A percentile compares a stretch with the other conserved stretches of the same genome.
These are phyloP conservation scores for Climacteris rufus DNA, from an alignment of 2,113 vertebrate species.

Conservation along the genomic window DNA sequence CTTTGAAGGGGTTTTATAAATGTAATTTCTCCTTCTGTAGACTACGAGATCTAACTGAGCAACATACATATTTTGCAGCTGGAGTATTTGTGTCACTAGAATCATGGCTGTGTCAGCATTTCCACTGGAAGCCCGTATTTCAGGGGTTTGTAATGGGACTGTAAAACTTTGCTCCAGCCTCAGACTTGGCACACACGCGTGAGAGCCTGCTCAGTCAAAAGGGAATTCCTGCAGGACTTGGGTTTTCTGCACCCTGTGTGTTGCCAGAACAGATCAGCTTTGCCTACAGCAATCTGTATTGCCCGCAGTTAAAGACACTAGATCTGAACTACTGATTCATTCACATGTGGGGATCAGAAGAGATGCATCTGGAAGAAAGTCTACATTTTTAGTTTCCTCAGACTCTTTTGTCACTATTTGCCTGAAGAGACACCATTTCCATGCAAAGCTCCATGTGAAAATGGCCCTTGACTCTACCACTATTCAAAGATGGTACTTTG, in stretches of 20 bases:
- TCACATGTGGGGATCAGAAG: background rate
- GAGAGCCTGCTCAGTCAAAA: constrained; percentile 1
- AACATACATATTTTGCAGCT: constrained; percentile 50
- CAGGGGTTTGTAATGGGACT: constrained; percentile 60
- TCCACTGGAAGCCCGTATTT: constrained; percentile 66
- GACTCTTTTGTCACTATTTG: background rate
- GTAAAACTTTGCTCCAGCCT: constrained; percentile 60
- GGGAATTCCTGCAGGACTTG: constrained; percentile 7
- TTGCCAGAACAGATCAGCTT: background rate
- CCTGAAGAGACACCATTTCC: background rate
- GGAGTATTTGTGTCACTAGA: constrained; percentile 61
- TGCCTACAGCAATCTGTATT: background rate
- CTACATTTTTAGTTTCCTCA: background rate
- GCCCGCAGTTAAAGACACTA: background rate
- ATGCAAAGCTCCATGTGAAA: background rate
- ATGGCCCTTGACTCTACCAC: background rate
- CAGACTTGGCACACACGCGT: constrained; percentile 52
- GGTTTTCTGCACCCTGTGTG: background rate
- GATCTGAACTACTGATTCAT: background rate
- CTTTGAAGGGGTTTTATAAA: constrained; percentile 57
- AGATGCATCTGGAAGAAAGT: background rate
- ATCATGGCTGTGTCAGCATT: constrained; percentile 56
- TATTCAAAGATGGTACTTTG: background rate
- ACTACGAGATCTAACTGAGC: constrained; percentile 50
- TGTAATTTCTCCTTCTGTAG: background rate